Conservation (phyloP, 2,888 invertebrate species). For the Gastracanthus pulcherrimus region DNA sequence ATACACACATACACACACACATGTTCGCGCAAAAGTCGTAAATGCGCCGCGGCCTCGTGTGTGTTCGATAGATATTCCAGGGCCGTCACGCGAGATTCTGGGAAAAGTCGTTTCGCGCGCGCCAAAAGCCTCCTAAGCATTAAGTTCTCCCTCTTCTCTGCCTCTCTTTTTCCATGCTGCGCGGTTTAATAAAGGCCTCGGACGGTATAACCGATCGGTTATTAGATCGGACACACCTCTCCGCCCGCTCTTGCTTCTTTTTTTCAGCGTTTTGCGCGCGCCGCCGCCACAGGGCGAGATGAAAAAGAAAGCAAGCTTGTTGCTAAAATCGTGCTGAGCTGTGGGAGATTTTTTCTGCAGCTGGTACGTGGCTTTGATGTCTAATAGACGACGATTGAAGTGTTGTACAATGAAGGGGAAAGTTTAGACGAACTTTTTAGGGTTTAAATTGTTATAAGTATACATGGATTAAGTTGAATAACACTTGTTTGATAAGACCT, state of each 20-base stretch:
- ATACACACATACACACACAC: background rate
- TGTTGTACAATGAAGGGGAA: too few species aligned
- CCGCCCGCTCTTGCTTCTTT: too few species aligned
- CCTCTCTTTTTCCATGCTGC: slow-evolving; percentile 60
- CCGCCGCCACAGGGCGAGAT: background rate
- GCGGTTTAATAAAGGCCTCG: slow-evolving; percentile 76
- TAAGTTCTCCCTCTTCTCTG: background rate
- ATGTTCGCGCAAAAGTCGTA: slow-evolving; percentile 13
- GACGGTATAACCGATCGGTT: slow-evolving; percentile 73
- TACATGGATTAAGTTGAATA: too few species aligned
- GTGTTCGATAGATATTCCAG: slow-evolving; percentile 17
- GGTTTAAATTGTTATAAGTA: background rate
- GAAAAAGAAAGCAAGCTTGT: background rate
- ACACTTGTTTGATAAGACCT: too few species aligned
- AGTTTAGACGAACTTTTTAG: too few species aligned
- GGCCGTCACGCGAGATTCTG: slow-evolving; percentile 31
- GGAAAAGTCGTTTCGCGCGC: slow-evolving; percentile 35
- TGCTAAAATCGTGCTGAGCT: too few species aligned
- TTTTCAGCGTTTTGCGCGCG: slow-evolving; percentile 6
- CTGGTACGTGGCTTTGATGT: too few species aligned
- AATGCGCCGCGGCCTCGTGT: slow-evolving; percentile 17
- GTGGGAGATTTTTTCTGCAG: background rate
- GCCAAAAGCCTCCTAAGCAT: slow-evolving; percentile 7
- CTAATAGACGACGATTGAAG: too few species aligned
- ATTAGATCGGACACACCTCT: slow-evolving; percentile 76